Base-by-base conservation (phyloP, 2,888 invertebrate species). In the Drosophila pseudotakahashii region DNA sequence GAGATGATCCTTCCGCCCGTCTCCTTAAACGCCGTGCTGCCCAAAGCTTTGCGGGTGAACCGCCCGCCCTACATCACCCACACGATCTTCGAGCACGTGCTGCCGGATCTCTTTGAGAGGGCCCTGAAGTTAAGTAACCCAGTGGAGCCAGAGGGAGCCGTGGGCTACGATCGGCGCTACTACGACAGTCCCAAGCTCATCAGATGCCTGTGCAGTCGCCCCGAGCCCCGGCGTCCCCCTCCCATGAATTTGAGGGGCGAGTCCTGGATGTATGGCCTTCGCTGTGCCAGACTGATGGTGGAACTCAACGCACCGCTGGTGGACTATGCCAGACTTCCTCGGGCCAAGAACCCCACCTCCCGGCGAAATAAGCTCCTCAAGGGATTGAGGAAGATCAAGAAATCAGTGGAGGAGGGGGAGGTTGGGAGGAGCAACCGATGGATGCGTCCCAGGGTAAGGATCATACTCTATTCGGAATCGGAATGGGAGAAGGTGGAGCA, bases 221-320 rank as follows among this genome's bases (percentile, higher is more conserved):
- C n/a, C 13, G 9, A n/a, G 4, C 26, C 5, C 1, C n/a, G 5
- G 0, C 0, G 5, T 11, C 10, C 9, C 10, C 2, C 10, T 10
- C 9, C 45, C 45, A 13, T 13, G 5, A 47, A 14, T 7, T n/a
- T 7, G 23, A 23, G 4, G 23, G 23, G 2, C 2, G 47, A 32
- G 1, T 47, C 30, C 10, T 47, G 47, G 47, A 47, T 47, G 30
- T 14, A 47, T 11, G 30, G 30, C 6, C 30, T 6, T 3, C 6
- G 14, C 5, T 30, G 30, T 32, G 47, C 47, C 14, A 32, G 30
- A 2, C 11, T 47, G 14, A 2, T 7, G 10, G 14, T 32, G 10
- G 14, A 32, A 7, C 11, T 30, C 3, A 47, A 30, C 9, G 10
- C 10, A 0, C 14, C 45, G 1, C 30, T 14, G 30, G 14, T 30